Conservation (phyloP, 2,888 invertebrate species). For the Ophioninae sp. region DNA sequence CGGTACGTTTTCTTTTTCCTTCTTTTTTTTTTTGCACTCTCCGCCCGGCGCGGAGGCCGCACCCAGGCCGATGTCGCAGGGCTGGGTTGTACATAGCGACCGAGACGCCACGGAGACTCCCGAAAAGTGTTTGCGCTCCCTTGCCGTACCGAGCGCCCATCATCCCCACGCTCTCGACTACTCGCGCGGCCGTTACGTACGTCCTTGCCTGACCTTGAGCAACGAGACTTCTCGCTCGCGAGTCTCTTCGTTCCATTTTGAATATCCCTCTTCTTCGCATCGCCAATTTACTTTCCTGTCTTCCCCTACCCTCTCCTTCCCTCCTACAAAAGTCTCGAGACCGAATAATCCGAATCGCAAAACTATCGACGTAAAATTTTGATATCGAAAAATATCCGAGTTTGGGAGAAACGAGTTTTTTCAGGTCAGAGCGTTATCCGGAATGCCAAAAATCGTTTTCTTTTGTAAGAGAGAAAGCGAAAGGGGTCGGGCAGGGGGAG, state of each 20-base stretch:
- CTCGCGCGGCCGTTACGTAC: neutral
- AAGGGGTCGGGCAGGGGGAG: constrained; percentile 53
- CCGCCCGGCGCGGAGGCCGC: neutral
- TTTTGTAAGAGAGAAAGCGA: neutral
- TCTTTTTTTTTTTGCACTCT: too few relatives aligned
- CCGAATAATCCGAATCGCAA: too few relatives aligned
- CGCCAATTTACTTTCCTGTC: too few relatives aligned
- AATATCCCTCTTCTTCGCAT: neutral
- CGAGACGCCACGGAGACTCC: constrained; percentile 64
- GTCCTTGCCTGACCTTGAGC: neutral
- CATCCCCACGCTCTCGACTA: neutral
- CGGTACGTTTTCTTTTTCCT: neutral
- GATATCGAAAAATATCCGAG: too few relatives aligned
- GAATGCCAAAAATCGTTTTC: neutral
- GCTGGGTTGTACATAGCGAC: neutral
- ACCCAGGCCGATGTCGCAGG: neutral
- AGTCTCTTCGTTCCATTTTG: neutral
- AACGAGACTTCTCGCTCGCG: too few relatives aligned
- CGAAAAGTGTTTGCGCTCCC: constrained; percentile 34
- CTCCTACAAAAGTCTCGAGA: too few relatives aligned
- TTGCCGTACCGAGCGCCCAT: neutral
- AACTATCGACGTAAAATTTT: too few relatives aligned
- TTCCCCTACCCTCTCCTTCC: too few relatives aligned
- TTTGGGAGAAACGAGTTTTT: too few relatives aligned
- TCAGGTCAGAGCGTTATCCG: neutral